Percentiles rank a stretch among this genome's conserved stretches.
phyloP scores from a whole-genome alignment of 2,888 invertebrate species.

The Maniola hyperantus region DNA sequence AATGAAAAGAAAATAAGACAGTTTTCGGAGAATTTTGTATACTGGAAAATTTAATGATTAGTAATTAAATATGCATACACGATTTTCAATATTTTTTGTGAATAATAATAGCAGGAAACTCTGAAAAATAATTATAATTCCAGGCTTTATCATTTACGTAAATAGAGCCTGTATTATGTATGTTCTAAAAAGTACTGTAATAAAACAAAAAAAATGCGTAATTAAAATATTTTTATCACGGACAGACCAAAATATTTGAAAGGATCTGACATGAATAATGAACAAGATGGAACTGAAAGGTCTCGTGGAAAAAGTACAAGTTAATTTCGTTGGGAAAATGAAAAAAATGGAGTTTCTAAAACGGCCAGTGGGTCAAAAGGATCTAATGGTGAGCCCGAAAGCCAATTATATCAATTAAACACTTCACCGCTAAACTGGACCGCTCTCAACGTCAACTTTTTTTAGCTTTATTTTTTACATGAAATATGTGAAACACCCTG shows the following conservation, averaged over 20 bases:
- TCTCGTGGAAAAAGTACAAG: conserved; percentile 62
- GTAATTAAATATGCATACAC: neutral
- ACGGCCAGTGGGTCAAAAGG: conserved; percentile 55
- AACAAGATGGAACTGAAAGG: conserved; percentile 62
- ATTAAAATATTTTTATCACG: conserved; percentile 49
- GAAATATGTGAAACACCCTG: neutral
- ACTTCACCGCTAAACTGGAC: conserved; percentile 59
- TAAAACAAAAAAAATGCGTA: conserved; percentile 2
- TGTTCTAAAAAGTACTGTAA: neutral
- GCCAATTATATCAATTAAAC: conserved; percentile 80
- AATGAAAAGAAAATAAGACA: conserved; percentile 20
- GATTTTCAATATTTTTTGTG: conserved; percentile 1
- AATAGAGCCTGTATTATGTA: too few relatives aligned
- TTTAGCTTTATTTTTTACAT: conserved; percentile 17
- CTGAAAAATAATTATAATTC: neutral
- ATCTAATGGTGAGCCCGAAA: conserved; percentile 71
- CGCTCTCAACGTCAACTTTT: conserved; percentile 33
- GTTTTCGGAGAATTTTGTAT: conserved; percentile 10
- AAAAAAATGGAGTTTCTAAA: conserved; percentile 62
- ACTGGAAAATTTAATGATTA: conserved; percentile 9
- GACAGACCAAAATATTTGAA: conserved; percentile 56
- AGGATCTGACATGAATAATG: conserved; percentile 69
- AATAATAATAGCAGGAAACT: neutral
- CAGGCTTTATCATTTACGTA: too few relatives aligned
- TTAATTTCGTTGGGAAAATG: conserved; percentile 56